Base-by-base conservation (phyloP, 2,113 vertebrate genomes). In the Sterna hirundo region DNA sequence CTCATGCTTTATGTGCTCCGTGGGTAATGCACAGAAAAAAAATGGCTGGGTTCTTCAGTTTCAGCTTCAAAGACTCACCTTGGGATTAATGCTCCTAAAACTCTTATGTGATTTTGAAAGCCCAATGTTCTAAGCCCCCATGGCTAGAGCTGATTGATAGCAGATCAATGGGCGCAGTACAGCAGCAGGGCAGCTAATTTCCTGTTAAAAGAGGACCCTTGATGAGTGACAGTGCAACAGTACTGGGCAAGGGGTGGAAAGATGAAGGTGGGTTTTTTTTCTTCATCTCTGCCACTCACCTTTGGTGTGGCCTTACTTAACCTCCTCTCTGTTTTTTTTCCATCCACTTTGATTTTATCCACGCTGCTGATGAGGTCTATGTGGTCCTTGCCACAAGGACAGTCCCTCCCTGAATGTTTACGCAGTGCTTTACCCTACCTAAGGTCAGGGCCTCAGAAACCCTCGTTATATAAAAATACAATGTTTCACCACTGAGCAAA, bases 1-100 rank as follows among this genome's bases (percentile, higher is more conserved):
- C 46, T 87, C 9, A n/a, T 4, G 20, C 9, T 46, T 55, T 70
- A 40, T 0, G 0, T 75, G 11, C 21, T 72, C 30, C 3, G 4
- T 32, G 32, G 32, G 16, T 65, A 86, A 65, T 10, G 8, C 15
- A n/a, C 4, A 42, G 55, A 21, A 69, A 58, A 55, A 55, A 82
- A 90, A 49, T 2, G 13, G 0, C 11, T 77, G 11, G 9, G 11
- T 92, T 55, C 40, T 80, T 88, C 52, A 40, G 9, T 52, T 86
- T 86, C 22, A 36, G 22, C 22, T 94, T 94, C 57, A 57, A 90
- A 78, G 38, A 6, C 11, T 51, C 82, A 42, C 10, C 32, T 72
- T 62, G 19, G 6, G 25, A 74, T 62, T 91, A 77, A 66, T 66
- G 17, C 5, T 82, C 14, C 69, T 86, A 84, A 83, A 90, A 55